Conservation (phyloP, 2,113 vertebrate species). For the Orientallactaga bullata region DNA sequence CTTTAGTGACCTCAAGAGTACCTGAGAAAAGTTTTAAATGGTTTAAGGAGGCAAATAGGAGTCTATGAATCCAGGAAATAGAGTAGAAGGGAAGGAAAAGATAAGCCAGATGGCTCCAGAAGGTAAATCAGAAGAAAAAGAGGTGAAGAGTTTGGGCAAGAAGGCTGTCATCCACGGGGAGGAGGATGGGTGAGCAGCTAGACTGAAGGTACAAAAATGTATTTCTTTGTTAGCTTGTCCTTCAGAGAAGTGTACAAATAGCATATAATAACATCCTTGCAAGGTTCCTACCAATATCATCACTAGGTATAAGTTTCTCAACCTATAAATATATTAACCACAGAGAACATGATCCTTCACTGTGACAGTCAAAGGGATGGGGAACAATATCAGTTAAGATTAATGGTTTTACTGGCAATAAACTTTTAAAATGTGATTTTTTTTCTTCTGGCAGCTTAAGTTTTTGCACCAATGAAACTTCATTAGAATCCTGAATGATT, state of each 20-base stretch:
- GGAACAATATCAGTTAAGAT: not conserved
- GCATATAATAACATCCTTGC: not conserved
- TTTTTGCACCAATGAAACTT: not conserved
- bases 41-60: not conserved
- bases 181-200: not conserved
- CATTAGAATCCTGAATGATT: not conserved
- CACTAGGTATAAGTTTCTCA: not conserved
- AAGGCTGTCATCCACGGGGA: not conserved
- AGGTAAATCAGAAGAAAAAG: not conserved
- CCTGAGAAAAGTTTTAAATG: not conserved
- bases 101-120: no score
- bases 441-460: not conserved
- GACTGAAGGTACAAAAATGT: not conserved
- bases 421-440: not conserved
- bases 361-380: not conserved
- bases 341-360: not conserved
- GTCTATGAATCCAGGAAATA: not conserved
- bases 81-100: not conserved
- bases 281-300: slow-evolving; percentile 5
- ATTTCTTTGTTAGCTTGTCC: not conserved
- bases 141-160: not conserved
- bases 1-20: not conserved
- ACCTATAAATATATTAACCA: not conserved
- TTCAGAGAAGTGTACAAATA: not conserved
- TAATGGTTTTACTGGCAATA: not conserved